Evolutionary conservation across 2,797 vertebrate genomes (phyloP).

Genomic region (Kryptolebias ocellatus): DNA sequence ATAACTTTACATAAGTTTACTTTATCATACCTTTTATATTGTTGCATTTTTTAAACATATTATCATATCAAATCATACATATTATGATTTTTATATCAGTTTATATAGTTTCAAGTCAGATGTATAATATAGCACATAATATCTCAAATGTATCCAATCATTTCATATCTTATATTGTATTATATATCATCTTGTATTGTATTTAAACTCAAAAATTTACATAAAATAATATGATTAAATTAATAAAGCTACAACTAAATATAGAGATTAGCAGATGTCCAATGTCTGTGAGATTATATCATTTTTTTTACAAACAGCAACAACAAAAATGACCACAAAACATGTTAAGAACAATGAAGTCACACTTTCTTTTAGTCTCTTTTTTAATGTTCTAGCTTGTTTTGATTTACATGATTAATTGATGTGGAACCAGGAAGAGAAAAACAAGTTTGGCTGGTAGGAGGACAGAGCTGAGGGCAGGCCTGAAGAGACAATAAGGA

Average conservation of each 20-base stretch:
- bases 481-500: conserved; percentile 48
- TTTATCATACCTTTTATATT: too few relatives aligned
- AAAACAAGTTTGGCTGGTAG: conserved; percentile 31
- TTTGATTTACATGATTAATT: conserved; percentile 39
- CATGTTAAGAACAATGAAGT: not conserved
- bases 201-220: not conserved
- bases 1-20: too few relatives aligned
- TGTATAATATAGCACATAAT: too few relatives aligned
- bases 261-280: too few relatives aligned
- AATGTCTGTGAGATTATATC: not conserved
- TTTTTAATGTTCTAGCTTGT: conserved; percentile 2
- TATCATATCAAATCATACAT: too few relatives aligned
- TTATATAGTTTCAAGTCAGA: too few relatives aligned
- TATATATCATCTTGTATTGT: too few relatives aligned
- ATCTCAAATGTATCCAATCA: too few relatives aligned
- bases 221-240: not conserved
- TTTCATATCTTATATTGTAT: too few relatives aligned
- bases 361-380: not conserved
- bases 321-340: not conserved
- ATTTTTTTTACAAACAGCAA: not conserved
- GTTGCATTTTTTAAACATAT: too few relatives aligned
- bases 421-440: conserved; percentile 15
- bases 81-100: too few relatives aligned
- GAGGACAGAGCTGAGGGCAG: conserved; percentile 36
- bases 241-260: not conserved